phyloP scores from a whole-genome alignment of 2,888 invertebrate genomes.

The Caenorhabditis zanzibari region DNA sequence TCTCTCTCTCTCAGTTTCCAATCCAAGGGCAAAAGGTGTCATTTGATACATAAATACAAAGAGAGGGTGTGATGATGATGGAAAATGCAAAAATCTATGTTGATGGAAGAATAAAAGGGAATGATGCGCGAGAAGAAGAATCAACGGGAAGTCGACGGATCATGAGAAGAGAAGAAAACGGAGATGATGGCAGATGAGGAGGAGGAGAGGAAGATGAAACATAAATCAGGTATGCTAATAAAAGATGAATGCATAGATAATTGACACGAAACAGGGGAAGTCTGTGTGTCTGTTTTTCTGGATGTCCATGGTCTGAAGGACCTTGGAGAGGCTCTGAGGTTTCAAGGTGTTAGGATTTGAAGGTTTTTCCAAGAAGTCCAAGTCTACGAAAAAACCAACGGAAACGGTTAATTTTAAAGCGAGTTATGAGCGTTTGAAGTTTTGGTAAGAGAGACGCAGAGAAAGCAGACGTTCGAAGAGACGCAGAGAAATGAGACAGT shows the following conservation, averaged over 20 bases:
- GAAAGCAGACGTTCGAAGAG: too few relatives aligned
- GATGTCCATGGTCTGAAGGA: neutral
- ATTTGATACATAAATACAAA: conserved; percentile 47
- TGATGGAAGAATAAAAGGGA: neutral
- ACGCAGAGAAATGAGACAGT: too few relatives aligned
- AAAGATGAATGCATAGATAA: conserved; percentile 61
- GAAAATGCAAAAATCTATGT: conserved; percentile 10
- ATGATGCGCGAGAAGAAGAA: conserved; percentile 38
- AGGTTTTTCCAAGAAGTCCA: too few relatives aligned
- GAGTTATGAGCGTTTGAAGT: too few relatives aligned
- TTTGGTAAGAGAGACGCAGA: too few relatives aligned
- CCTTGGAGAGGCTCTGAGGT: too few relatives aligned
- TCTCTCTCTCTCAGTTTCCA: neutral
- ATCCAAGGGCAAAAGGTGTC: conserved; percentile 40
- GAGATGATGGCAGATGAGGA: conserved; percentile 12
- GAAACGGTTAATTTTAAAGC: too few relatives aligned
- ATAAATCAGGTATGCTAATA: conserved; percentile 63
- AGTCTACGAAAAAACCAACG: too few relatives aligned
- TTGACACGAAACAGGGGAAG: conserved; percentile 18
- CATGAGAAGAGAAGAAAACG: conserved; percentile 12
- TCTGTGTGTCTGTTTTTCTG: neutral
- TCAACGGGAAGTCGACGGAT: conserved; percentile 38
- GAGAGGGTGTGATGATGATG: neutral
- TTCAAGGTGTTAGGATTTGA: too few relatives aligned
- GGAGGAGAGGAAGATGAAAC: conserved; percentile 10